Base-by-base conservation (phyloP, 2,888 invertebrate genomes). In the Brachypalpus laphriformis region DNA sequence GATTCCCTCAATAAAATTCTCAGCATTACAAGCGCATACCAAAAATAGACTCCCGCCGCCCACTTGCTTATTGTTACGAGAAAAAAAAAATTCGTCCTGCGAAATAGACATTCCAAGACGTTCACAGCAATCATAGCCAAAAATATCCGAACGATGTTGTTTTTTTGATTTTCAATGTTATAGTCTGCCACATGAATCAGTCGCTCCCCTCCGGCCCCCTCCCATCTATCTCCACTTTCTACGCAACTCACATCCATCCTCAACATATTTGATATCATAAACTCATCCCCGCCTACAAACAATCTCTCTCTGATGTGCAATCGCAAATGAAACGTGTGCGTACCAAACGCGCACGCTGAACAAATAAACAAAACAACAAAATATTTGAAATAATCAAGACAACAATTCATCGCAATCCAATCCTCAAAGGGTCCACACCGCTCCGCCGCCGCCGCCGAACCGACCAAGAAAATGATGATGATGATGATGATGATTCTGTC, bases 341-440 rank as follows among this genome's bases (percentile, higher is more conserved):
- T n/a, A n/a, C n/a, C n/a, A n/a, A n/a, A n/a, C n/a, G n/a, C n/a
- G n/a, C n/a, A 37, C 66, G 54, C 51, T 65, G 63, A 56, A 68
- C 40, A 72, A 82, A 68, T 82, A 82, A 72, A 78, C 68, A 72
- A 20, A 71, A 14, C 40, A 42, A 71, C 37, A 61, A 37, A 81
- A 66, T 76, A 77, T 83, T 77, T 72, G 56, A 77, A 83, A 83
- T 68, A 63, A 68, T 56, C 63, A 74, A 76, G 54, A 68, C 51
- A 77, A 77, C 77, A 77, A 82, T 65, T 71, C 71, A 76, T 61
- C 57, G 54, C 71, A 71, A n/a, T 42, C 34, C n/a, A 54, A n/a
- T n/a, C 59, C 72, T 56, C 77, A 77, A 78, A 72, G 72, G 66
- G 63, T 70, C 63, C 20, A n/a, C n/a, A n/a, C n/a, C 20, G 49